Conservation (phyloP, 1,140 invertebrate genomes). For the Bombus waltoni region DNA sequence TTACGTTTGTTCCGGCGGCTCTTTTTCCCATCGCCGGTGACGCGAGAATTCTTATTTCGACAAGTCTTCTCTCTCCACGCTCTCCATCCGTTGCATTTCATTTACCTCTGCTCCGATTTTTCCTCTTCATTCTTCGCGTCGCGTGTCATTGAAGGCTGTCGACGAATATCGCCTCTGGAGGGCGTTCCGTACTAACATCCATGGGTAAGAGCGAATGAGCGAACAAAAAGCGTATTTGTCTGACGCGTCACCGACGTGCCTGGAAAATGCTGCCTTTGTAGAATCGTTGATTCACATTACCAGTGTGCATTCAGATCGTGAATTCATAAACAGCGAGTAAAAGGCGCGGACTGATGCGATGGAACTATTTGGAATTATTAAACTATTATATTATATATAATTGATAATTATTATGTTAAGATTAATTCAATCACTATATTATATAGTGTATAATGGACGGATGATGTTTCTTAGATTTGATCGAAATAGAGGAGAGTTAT, state of each 20-base stretch:
- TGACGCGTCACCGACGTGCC: neutral
- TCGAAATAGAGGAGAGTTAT: no score
- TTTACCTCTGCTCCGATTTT: slow-evolving; percentile 22
- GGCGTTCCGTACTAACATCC: slow-evolving; percentile 23
- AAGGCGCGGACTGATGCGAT: neutral
- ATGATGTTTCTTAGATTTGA: no score
- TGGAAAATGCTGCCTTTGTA: neutral
- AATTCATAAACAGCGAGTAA: neutral
- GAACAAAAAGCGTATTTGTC: slow-evolving; percentile 35
- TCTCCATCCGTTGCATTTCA: slow-evolving; percentile 40
- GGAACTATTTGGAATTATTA: neutral
- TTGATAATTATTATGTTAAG: no score
- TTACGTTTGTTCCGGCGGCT: slow-evolving; percentile 37
- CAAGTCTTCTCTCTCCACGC: neutral
- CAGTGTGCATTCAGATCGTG: neutral
- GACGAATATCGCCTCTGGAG: slow-evolving; percentile 38
- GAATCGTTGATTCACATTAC: neutral
- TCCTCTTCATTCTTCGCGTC: neutral
- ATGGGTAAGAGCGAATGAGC: neutral
- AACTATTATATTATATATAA: no score
- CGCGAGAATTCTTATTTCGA: slow-evolving; percentile 59
- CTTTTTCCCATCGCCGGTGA: neutral
- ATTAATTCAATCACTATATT: no score
- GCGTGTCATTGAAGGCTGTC: slow-evolving; percentile 62
- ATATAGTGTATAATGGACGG: no score